Percentiles rank a stretch among this genome's conserved stretches.
Conservation (phyloP, 2,113 vertebrate genomes). For the Cryptotis parvus region DNA sequence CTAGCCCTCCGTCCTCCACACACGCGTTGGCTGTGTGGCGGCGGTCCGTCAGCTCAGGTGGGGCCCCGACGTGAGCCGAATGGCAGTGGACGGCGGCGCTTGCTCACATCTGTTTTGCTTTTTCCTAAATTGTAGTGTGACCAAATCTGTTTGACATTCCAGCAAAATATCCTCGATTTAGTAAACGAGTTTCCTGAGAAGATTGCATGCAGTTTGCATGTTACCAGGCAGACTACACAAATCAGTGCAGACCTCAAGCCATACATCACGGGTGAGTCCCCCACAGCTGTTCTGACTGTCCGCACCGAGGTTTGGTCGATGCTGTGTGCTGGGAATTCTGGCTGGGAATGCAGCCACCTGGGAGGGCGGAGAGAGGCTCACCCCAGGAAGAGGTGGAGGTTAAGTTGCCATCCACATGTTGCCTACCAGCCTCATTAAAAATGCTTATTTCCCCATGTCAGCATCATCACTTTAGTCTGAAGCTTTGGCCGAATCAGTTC, state of each 20-base stretch:
- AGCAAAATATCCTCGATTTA: slow-evolving; percentile 91
- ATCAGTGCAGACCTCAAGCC: slow-evolving; percentile 90
- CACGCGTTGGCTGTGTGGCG: too few relatives aligned
- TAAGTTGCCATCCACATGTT: background rate
- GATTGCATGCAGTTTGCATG: slow-evolving; percentile 92
- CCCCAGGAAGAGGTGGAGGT: background rate
- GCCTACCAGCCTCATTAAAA: slow-evolving; percentile 5
- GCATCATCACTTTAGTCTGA: background rate
- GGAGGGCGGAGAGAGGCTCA: slow-evolving; percentile 33
- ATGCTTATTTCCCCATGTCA: slow-evolving; percentile 31
- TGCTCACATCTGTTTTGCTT: slow-evolving; percentile 82
- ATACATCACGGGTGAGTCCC: slow-evolving; percentile 89
- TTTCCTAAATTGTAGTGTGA: slow-evolving; percentile 78
- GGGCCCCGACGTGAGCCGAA: background rate
- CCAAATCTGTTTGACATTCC: slow-evolving; percentile 85
- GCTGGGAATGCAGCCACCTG: background rate
- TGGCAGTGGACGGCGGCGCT: background rate
- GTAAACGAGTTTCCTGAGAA: slow-evolving; percentile 92
- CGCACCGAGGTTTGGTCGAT: background rate
- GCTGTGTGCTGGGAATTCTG: background rate
- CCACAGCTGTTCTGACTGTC: slow-evolving; percentile 35
- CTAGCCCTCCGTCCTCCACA: background rate
- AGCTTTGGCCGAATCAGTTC: slow-evolving; percentile 4
- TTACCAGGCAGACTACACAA: slow-evolving; percentile 91
- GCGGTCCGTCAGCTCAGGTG: too few relatives aligned